Percentiles rank a stretch among this genome's conserved stretches.
phyloP scores from a whole-genome alignment of 2,888 invertebrate species.

The Drosophila robusta region DNA sequence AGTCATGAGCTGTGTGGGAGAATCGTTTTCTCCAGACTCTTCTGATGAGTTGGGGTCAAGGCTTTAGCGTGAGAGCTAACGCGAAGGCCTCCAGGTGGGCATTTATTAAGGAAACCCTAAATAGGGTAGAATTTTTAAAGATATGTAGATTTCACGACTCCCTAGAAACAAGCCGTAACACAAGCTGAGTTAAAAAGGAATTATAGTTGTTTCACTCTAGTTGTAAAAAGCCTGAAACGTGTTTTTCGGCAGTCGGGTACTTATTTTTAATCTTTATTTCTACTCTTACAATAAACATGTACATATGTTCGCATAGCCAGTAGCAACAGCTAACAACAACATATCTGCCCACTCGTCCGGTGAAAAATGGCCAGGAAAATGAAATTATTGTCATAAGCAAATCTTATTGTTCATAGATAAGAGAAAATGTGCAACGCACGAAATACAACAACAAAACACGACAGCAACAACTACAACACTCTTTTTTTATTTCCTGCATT shows the following conservation, averaged over 20 bases:
- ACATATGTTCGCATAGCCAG: neutral
- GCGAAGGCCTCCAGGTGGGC: constrained; percentile 33
- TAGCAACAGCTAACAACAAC: constrained; percentile 3
- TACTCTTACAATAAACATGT: neutral
- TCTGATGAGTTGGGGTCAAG: constrained; percentile 38
- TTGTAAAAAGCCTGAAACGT: neutral
- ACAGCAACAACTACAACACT: constrained; percentile 21
- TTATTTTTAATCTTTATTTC: neutral
- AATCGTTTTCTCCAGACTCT: constrained; percentile 8
- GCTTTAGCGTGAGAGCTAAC: constrained; percentile 31
- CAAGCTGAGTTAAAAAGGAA: neutral
- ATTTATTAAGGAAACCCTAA: neutral
- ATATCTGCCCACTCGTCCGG: constrained; percentile 10
- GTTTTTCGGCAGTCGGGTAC: neutral
- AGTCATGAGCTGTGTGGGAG: constrained; percentile 45
- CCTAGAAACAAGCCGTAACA: neutral
- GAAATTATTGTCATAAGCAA: constrained; percentile 63
- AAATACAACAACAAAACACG: constrained; percentile 22
- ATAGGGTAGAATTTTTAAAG: neutral
- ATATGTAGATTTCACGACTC: constrained; percentile 6
- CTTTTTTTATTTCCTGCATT: constrained; percentile 61
- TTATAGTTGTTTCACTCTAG: no score
- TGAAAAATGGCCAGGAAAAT: constrained; percentile 25
- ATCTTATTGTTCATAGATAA: constrained; percentile 65
- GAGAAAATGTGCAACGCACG: constrained; percentile 61